phyloP scores from a whole-genome alignment of 2,797 vertebrate species.

The Petrocephalus sullivani region DNA sequence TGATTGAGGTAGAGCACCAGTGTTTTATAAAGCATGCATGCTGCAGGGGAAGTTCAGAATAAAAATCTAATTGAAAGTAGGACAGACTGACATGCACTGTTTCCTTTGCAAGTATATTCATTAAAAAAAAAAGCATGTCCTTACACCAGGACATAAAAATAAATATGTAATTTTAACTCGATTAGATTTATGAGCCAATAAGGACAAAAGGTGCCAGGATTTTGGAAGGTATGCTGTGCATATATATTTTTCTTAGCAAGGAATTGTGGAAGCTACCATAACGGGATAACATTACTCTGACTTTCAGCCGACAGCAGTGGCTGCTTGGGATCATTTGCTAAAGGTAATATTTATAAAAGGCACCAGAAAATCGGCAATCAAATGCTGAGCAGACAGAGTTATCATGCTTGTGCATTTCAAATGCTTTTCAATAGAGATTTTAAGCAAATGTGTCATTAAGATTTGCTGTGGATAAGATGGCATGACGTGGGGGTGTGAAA shows the following conservation, averaged over 20 bases:
- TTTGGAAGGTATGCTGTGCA: neutral
- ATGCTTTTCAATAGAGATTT: neutral
- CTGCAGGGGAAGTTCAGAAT: slow-evolving; percentile 54
- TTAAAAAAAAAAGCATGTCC: neutral
- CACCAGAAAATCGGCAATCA: neutral
- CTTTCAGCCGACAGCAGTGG: neutral
- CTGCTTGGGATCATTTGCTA: neutral
- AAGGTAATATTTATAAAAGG: neutral
- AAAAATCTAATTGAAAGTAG: slow-evolving; percentile 46
- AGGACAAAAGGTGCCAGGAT: neutral
- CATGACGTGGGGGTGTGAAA: neutral
- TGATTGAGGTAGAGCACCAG: slow-evolving; percentile 49
- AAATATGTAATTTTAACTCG: slow-evolving; percentile 1
- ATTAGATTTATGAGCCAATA: neutral
- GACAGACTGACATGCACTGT: slow-evolving; percentile 37
- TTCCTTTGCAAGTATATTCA: slow-evolving; percentile 6
- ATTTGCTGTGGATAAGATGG: neutral
- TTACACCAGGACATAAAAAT: neutral
- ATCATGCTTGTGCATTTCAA: neutral
- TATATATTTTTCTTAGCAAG: neutral
- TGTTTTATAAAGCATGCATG: slow-evolving; percentile 62
- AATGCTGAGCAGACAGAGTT: neutral
- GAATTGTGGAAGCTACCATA: neutral
- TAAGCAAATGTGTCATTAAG: neutral
- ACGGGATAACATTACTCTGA: neutral